phyloP scores from a whole-genome alignment of 1,140 invertebrate genomes.

The Aphelenchoides besseyi region DNA sequence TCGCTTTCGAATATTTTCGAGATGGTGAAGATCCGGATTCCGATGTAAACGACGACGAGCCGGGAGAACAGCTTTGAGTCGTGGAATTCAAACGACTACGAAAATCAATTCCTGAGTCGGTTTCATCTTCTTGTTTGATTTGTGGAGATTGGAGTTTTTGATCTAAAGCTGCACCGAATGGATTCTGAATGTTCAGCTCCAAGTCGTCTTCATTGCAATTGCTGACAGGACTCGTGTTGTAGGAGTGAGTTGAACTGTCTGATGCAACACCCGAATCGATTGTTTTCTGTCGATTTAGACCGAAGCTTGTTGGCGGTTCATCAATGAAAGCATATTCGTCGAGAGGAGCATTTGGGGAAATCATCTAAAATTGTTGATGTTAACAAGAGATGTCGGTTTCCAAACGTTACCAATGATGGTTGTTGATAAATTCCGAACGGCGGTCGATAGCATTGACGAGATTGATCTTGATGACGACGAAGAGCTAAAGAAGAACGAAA shows the following conservation, averaged over 20 bases:
- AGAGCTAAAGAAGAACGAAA: slow-evolving; percentile 48
- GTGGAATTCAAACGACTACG: slow-evolving; percentile 24
- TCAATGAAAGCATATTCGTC: slow-evolving; percentile 48
- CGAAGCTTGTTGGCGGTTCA: slow-evolving; percentile 18
- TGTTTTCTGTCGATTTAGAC: slow-evolving; percentile 13
- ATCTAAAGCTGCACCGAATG: neutral
- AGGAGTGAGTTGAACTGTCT: slow-evolving; percentile 18
- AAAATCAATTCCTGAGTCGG: neutral
- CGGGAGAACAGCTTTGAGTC: slow-evolving; percentile 16
- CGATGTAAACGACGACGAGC: neutral
- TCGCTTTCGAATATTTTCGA: neutral
- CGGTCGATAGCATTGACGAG: slow-evolving; percentile 43
- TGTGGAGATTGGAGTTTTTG: neutral
- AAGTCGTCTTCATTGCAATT: slow-evolving; percentile 1
- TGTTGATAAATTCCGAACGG: slow-evolving; percentile 43
- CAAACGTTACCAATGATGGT: slow-evolving; percentile 5
- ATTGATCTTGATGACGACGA: slow-evolving; percentile 49
- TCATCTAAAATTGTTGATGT: slow-evolving; percentile 29
- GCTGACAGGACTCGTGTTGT: slow-evolving; percentile 6
- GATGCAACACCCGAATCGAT: slow-evolving; percentile 16
- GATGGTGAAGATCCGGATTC: neutral
- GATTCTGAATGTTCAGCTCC: neutral
- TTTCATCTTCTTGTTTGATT: slow-evolving; percentile 4
- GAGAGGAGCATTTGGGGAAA: slow-evolving; percentile 46
- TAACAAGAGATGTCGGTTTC: neutral